Percentiles rank a stretch among this genome's conserved stretches.
Conservation (phyloP, 2,888 invertebrate genomes). For the Colletes collaris region DNA sequence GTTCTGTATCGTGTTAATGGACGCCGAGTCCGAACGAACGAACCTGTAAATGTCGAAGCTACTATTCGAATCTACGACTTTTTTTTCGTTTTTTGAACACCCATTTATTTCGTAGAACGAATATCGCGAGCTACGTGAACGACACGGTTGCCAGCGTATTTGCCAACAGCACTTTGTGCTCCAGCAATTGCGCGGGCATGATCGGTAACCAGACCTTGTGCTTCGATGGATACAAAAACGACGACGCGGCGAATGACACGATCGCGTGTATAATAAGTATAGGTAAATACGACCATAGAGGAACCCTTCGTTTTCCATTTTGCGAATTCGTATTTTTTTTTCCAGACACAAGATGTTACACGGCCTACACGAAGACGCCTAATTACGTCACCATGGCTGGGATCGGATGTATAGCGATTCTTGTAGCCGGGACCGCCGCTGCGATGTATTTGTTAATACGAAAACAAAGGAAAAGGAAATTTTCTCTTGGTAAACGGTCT, state of each 20-base stretch:
- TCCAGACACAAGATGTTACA: slow-evolving; percentile 23
- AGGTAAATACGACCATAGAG: slow-evolving; percentile 11
- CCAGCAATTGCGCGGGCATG: slow-evolving; percentile 26
- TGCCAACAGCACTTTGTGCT: slow-evolving; percentile 39
- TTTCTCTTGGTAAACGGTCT: slow-evolving; percentile 25
- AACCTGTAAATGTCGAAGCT: slow-evolving; percentile 25
- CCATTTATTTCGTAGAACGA: slow-evolving; percentile 32
- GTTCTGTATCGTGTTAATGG: slow-evolving; percentile 52
- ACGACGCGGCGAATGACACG: background rate
- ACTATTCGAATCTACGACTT: too few relatives aligned
- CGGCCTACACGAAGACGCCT: background rate
- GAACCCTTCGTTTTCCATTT: background rate
- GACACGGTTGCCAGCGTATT: slow-evolving; percentile 29
- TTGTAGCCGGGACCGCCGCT: background rate
- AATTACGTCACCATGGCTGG: slow-evolving; percentile 12
- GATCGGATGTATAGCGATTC: slow-evolving; percentile 19
- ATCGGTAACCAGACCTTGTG: slow-evolving; percentile 49
- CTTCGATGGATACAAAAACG: background rate
- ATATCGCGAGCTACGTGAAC: slow-evolving; percentile 16
- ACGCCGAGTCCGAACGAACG: background rate
- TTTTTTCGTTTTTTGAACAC: background rate
- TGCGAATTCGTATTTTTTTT: background rate
- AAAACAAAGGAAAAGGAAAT: background rate
- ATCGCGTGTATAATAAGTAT: slow-evolving; percentile 46
- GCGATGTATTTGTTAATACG: slow-evolving; percentile 22